Evolutionary conservation across 2,797 vertebrate species (phyloP).

Genomic region (Lepilemur septentrionalis): DNA sequence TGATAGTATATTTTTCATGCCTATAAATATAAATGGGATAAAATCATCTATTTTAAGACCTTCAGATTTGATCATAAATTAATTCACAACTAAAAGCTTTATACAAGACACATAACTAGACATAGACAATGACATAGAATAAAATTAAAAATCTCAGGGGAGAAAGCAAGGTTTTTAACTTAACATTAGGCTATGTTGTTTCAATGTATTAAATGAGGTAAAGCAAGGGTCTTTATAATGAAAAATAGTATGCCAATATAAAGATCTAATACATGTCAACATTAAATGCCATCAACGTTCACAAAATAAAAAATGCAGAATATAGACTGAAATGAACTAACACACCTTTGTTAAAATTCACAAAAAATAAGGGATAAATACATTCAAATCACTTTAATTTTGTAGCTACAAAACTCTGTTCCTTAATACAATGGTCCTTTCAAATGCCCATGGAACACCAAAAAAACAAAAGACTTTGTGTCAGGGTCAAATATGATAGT

Average conservation of each 20-base stretch:
- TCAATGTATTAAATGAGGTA: neutral
- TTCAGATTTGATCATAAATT: neutral
- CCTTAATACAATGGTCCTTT: neutral
- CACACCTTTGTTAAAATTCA: neutral
- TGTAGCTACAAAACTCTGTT: neutral
- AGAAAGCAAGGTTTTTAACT: neutral
- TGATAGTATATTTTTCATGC: neutral
- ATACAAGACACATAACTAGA: neutral
- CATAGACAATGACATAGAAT: neutral
- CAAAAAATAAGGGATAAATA: neutral
- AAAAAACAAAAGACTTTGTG: neutral
- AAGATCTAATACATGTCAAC: neutral
- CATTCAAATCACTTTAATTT: neutral
- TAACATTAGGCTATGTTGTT: neutral
- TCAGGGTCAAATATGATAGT: neutral
- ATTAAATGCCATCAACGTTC: neutral
- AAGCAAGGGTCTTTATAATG: neutral
- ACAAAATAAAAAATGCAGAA: neutral
- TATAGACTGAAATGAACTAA: neutral
- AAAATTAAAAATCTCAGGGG: neutral
- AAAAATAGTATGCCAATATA: neutral
- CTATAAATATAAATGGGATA: neutral
- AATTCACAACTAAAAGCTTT: neutral
- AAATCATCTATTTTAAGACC: neutral
- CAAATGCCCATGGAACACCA: neutral